A percentile compares a stretch with the other conserved stretches of the same genome.
Evolutionary conservation across 2,113 vertebrate genomes (phyloP).

Genomic region (Acrocephalus arundinaceus): DNA sequence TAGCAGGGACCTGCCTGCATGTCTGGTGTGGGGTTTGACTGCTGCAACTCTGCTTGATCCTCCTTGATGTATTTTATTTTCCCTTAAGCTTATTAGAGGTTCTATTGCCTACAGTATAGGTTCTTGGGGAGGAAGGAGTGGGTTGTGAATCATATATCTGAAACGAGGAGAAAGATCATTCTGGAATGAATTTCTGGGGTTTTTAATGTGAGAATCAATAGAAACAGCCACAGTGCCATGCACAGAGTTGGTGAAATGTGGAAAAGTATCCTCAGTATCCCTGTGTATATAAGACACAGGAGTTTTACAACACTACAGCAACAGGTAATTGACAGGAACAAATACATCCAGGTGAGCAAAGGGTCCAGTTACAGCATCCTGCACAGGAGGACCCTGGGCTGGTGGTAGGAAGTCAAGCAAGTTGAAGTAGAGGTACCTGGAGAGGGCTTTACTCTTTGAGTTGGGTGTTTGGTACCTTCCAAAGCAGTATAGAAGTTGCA

Average conservation of each 20-base stretch:
- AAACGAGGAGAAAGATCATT: not conserved
- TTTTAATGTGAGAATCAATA: not conserved
- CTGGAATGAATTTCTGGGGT: not conserved
- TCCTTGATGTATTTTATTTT: constrained; percentile 35
- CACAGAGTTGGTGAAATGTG: not conserved
- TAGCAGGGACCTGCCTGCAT: constrained; percentile 27
- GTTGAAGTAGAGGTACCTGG: not conserved
- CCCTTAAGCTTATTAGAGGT: not conserved
- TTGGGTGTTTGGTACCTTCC: not conserved
- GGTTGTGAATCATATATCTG: not conserved
- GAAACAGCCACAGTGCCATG: not conserved
- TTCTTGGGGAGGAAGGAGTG: not conserved
- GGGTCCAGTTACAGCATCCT: not conserved
- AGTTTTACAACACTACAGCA: not conserved
- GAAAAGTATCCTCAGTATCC: not conserved
- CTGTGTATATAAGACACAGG: not conserved
- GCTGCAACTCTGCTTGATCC: constrained; percentile 40
- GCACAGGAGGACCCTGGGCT: not conserved
- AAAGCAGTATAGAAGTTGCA: not conserved
- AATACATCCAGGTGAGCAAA: not conserved
- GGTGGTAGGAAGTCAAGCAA: not conserved
- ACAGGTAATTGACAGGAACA: not conserved
- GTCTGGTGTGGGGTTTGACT: constrained; percentile 15
- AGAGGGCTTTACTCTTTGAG: not conserved
- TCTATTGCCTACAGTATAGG: not conserved